These are phyloP conservation scores for Bos javanicus DNA, from an alignment of 2,113 vertebrate species.

Conservation along the genomic window DNA sequence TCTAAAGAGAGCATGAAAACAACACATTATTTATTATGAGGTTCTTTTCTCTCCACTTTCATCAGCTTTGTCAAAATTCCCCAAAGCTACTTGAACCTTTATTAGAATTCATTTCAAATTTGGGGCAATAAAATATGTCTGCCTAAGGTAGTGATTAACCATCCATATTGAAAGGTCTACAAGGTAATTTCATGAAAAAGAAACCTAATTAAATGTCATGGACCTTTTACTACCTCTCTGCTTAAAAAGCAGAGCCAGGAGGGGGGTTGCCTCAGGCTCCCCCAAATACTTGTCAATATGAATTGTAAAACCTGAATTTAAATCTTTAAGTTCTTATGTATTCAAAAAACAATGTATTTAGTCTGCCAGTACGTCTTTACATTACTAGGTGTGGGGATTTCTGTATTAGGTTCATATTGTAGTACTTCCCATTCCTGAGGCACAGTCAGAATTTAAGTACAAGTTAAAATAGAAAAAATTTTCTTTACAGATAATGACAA, in stretches of 20 bases:
- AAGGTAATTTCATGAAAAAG: not conserved
- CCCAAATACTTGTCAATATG: slow-evolving; percentile 22
- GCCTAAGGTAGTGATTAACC: slow-evolving; percentile 48
- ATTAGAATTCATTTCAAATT: slow-evolving; percentile 51
- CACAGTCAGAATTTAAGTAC: not conserved
- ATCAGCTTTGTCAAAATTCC: slow-evolving; percentile 13
- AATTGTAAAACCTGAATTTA: slow-evolving; percentile 15
- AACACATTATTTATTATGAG: slow-evolving; percentile 6
- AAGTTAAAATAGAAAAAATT: not conserved
- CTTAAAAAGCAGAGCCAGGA: slow-evolving; percentile 40
- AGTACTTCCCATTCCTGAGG: not conserved
- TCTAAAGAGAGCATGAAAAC: not conserved
- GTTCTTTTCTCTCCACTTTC: not conserved
- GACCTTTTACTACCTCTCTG: slow-evolving; percentile 21
- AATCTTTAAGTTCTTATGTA: slow-evolving; percentile 45
- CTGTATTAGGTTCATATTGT: not conserved
- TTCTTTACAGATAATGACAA: not conserved
- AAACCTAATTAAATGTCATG: slow-evolving; percentile 15
- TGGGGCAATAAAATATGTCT: slow-evolving; percentile 38
- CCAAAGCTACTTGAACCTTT: not conserved
- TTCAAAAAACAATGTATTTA: not conserved
- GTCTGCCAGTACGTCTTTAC: not conserved
- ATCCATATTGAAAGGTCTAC: not conserved
- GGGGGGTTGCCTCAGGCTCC: slow-evolving; percentile 4
- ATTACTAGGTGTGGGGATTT: not conserved